Evolutionary conservation across 2,113 vertebrate genomes (phyloP), one percentile per base, ranked within the genome.

Genomic region (Erythrocercus mccallii): DNA sequence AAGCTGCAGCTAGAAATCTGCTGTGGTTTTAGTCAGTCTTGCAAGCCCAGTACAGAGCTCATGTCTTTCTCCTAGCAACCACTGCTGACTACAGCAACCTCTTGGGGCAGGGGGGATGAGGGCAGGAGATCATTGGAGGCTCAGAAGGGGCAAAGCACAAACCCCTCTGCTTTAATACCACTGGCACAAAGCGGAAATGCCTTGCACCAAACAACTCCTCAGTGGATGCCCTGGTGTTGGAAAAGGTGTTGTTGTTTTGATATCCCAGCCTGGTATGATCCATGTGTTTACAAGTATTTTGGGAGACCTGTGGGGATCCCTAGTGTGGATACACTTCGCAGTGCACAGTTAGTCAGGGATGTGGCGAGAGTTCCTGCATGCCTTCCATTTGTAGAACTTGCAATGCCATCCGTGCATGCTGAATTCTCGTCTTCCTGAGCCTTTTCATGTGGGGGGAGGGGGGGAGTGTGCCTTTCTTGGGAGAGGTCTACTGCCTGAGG

Each of bases 41-140:
- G 7, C 20, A 56, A 56, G 27, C 12, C 65, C 33, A 54, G 5
- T 40, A 31, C 11, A 45, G 40, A 81, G 15, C 22, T 24, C 1
- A 2, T n/a, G 35, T 30, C 25, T 33, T 68, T 38, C 38, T 69
- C 28, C 10, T 56, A 51, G 9, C 33, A 70, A 37, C 19, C n/a
- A 7, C 17, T 12, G 2, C 40, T 61, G 15, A 5, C 9, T 81
- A 5, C 22, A 54, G 35, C 5, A 6, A 10, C 20, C 3, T 18
- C 3, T 2, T 2, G 5, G 30, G 11, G 7, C 17, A 64, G 44
- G 5, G 1, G 1, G 4, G 1, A 50, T 7, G 4, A 27, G 9
- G 33, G 24, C 28, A 54, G 44, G 25, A 56, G 15, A 35, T 20
- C 53, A 40, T 0, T 5, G 31, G 14, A 78, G 13, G 16, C 5